Evolutionary conservation across 2,888 invertebrate species (phyloP).

Genomic region (Pantelozetes paolii): DNA sequence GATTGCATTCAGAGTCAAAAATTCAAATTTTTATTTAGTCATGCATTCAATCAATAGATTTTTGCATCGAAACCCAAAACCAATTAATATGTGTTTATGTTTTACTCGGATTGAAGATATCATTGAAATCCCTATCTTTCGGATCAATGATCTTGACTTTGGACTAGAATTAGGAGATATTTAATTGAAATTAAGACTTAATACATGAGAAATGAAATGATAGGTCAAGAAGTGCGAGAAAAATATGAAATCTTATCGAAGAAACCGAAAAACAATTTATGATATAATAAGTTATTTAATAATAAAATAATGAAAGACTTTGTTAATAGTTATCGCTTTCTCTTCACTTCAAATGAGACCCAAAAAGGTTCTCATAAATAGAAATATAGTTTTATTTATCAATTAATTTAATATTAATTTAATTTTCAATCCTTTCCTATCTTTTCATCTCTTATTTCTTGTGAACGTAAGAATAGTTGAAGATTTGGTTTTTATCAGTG

Average conservation of each 20-base stretch:
- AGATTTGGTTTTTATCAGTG: neutral
- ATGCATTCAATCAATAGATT: no score
- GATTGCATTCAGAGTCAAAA: neutral
- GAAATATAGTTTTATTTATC: constrained; percentile 1
- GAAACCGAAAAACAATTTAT: constrained; percentile 12
- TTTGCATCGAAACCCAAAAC: no score
- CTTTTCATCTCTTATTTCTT: neutral
- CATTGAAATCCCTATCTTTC: no score
- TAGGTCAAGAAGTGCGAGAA: neutral
- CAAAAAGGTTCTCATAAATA: neutral
- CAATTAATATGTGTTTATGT: no score
- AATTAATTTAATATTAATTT: neutral
- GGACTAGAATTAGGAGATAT: constrained; percentile 6
- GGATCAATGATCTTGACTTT: constrained; percentile 30
- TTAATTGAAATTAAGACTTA: neutral
- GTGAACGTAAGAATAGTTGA: neutral
- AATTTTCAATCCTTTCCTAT: neutral
- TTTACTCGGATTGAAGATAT: no score
- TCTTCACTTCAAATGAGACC: neutral
- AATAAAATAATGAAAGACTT: constrained; percentile 1
- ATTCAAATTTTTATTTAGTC: no score
- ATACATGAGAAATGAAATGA: neutral
- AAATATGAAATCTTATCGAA: constrained; percentile 3
- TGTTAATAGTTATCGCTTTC: constrained; percentile 10
- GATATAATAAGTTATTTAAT: constrained; percentile 17